These are phyloP conservation scores for Noctua fimbriata DNA, from an alignment of 2,888 invertebrate genomes.

Conservation along the genomic window DNA sequence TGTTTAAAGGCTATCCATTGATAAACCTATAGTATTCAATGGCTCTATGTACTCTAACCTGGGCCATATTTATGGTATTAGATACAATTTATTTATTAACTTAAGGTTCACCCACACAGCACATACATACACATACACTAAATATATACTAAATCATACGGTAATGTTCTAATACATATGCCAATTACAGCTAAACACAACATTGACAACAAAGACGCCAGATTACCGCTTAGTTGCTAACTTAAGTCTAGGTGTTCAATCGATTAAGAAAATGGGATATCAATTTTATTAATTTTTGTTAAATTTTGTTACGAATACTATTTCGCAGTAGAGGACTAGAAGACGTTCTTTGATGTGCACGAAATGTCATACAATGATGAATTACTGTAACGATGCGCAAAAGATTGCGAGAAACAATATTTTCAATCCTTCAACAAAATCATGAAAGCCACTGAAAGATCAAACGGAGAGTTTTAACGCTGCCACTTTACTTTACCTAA, in stretches of 20 bases:
- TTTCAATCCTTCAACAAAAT: neutral
- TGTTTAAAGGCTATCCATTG: neutral
- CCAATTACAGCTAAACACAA: too few relatives aligned
- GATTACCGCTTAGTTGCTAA: too few relatives aligned
- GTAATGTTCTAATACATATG: too few relatives aligned
- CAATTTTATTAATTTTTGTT: too few relatives aligned
- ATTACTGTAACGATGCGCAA: neutral
- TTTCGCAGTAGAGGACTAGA: neutral
- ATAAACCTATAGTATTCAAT: neutral
- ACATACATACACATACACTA: too few relatives aligned
- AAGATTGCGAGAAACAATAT: slow-evolving; percentile 16
- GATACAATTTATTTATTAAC: too few relatives aligned
- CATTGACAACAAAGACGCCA: too few relatives aligned
- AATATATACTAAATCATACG: too few relatives aligned
- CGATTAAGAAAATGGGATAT: too few relatives aligned
- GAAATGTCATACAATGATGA: neutral
- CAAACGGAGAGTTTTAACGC: slow-evolving; percentile 19
- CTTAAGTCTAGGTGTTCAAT: too few relatives aligned
- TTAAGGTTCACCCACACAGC: too few relatives aligned
- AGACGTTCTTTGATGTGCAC: neutral
- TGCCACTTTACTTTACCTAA: slow-evolving; percentile 8
- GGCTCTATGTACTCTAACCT: neutral
- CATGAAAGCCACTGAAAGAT: slow-evolving; percentile 13
- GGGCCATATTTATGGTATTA: neutral
- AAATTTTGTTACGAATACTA: too few relatives aligned